phyloP scores from a whole-genome alignment of 2,888 invertebrate species.

The Protonemura montana region DNA sequence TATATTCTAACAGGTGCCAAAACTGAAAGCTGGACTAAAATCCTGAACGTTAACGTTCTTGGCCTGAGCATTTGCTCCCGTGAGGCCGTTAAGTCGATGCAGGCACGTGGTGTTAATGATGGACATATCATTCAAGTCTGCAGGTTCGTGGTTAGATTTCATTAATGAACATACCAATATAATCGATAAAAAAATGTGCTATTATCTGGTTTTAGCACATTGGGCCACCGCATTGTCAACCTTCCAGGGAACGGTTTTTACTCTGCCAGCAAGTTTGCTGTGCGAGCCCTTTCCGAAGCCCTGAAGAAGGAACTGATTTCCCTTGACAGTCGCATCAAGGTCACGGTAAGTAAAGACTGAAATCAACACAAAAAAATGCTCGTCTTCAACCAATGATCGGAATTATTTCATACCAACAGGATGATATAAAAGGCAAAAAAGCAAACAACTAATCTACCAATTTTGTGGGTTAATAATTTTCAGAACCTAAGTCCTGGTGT shows the following conservation, averaged over 20 bases:
- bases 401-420: no score
- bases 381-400: no score
- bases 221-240: conserved; percentile 54
- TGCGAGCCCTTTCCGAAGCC: conserved; percentile 60
- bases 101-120: conserved; percentile 53
- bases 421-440: no score
- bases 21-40: conserved; percentile 54
- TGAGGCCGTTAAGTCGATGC: conserved; percentile 56
- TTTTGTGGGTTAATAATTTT: no score
- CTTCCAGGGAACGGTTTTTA: conserved; percentile 55
- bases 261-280: conserved; percentile 61
- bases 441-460: no score
- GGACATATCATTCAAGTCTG: conserved; percentile 59
- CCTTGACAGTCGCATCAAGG: conserved; percentile 54
- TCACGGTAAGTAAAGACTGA: conserved; percentile 52
- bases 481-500: conserved; percentile 61
- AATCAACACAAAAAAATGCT: no score
- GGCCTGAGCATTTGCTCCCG: conserved; percentile 56
- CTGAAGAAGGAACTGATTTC: conserved; percentile 59
- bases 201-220: conserved; percentile 45
- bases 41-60: conserved; percentile 57
- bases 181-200: no score
- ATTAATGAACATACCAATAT: not conserved
- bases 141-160: no score
- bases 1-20: conserved; percentile 55